Evolutionary conservation across 2,797 vertebrate species (phyloP), one percentile per base, ranked within the genome.

Genomic region (Enteromius paludinosus): DNA sequence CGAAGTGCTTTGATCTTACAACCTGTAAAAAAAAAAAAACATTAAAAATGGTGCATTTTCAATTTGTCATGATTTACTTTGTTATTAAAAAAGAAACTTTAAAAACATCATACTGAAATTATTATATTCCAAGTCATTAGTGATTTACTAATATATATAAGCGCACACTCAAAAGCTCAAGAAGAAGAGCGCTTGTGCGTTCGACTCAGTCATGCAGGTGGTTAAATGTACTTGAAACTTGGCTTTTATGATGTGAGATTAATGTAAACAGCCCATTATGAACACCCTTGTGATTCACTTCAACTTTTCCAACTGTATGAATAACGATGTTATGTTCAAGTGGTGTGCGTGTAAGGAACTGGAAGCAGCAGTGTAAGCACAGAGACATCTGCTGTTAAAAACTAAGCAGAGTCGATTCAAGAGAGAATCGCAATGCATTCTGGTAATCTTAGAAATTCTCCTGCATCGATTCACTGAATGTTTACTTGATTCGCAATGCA

Each of bases 1-100:
- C 98, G 95, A 17, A 99, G 89, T 3, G 98, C 98, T 92, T 99
- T 99, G 92, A 99, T 99, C 92, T 99, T 99, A 89, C 98, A 99
- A 35, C 98, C 98, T 99, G 81, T 1, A 83, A 69, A 65, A 9
- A 49, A 69, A 64, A 5, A 15, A 14, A 7, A 14, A 49, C 18
- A 11, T 38, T 3, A 61, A 3, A 52, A 23, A 47, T 4, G 0
- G 0, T 30, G 43, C 28, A 59, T 15, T 56, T 41, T 41, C 1
- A 41, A 41, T 41, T 10, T 10, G 41, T 41, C 41, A 41, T 41
- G 10, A 38, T 8, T 38, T 38, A 41, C 41, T 41, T 1, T 41
- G 2, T 41, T 41, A 9, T 41, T 9, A 41, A 41, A 41, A 41
- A 41, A 6, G 6, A 35, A 35, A 7, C 35, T 7, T 35, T 35